These are phyloP conservation scores for Trachops cirrhosus DNA, from an alignment of 2,797 vertebrate genomes.

Conservation along the genomic window DNA sequence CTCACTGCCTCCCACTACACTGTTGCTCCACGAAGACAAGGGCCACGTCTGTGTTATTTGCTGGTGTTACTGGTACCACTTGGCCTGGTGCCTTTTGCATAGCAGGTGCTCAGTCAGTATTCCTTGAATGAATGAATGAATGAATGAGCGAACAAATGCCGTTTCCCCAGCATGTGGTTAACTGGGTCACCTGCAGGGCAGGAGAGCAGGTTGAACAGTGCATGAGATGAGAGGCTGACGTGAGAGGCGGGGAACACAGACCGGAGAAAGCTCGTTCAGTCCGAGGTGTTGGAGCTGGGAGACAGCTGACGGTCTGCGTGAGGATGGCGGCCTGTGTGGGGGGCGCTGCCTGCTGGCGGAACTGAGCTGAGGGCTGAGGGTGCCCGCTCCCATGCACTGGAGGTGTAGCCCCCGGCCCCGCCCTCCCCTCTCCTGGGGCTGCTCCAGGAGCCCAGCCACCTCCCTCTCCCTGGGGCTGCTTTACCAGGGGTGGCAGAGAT, in stretches of 20 bases:
- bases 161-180: background rate
- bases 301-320: background rate
- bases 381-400: accelerated
- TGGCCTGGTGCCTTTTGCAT: background rate
- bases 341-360: background rate
- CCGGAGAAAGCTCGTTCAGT: background rate
- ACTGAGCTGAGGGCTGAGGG: background rate
- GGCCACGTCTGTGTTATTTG: background rate
- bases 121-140: background rate
- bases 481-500: background rate
- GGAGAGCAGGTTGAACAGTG: background rate
- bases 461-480: background rate
- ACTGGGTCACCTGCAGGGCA: background rate
- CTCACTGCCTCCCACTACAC: background rate
- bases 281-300: background rate
- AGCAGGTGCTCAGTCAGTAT: background rate
- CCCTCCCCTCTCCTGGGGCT: background rate
- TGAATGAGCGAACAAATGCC: background rate
- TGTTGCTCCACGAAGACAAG: background rate
- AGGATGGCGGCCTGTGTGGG: background rate
- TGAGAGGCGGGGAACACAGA: background rate
- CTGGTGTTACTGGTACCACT: accelerated
- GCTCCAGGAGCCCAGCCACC: background rate
- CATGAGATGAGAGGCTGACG: too few relatives aligned
- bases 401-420: accelerated